A percentile compares a stretch with the other conserved stretches of the same genome.
Evolutionary conservation across 2,888 invertebrate genomes (phyloP).

Genomic region (Chrysolina americana): DNA sequence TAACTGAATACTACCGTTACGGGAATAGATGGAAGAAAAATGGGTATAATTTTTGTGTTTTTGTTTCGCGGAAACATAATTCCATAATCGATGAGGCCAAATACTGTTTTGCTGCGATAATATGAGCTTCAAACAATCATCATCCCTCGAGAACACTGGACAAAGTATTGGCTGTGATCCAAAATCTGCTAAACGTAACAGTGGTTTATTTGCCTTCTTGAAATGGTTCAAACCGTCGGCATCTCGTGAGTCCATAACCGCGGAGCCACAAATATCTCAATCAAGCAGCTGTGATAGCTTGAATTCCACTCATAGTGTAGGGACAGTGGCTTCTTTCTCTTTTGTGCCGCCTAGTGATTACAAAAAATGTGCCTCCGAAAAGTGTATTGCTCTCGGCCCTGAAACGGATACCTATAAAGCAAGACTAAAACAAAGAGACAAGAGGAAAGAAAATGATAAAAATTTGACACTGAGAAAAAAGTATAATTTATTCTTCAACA

Average conservation of each 20-base stretch:
- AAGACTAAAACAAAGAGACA: slow-evolving; percentile 75
- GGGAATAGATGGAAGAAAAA: slow-evolving; percentile 20
- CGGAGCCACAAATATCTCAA: slow-evolving; percentile 58
- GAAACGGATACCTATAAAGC: slow-evolving; percentile 78
- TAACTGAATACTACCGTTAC: slow-evolving; percentile 29
- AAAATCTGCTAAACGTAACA: slow-evolving; percentile 67
- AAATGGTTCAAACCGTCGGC: slow-evolving; percentile 79
- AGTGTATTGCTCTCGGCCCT: slow-evolving; percentile 71
- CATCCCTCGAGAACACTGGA: slow-evolving; percentile 59
- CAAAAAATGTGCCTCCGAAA: slow-evolving; percentile 52
- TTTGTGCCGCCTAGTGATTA: slow-evolving; percentile 76
- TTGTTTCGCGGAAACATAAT: slow-evolving; percentile 12
- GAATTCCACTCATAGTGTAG: slow-evolving; percentile 80
- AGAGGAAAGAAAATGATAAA: slow-evolving; percentile 72
- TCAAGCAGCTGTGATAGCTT: slow-evolving; percentile 76
- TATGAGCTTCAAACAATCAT: slow-evolving; percentile 61
- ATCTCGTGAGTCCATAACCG: slow-evolving; percentile 65
- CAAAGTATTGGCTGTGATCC: slow-evolving; percentile 68
- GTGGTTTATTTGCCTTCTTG: slow-evolving; percentile 76
- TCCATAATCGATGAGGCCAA: not conserved
- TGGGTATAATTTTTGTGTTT: slow-evolving; percentile 1
- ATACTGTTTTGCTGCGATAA: slow-evolving; percentile 42
- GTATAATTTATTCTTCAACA: slow-evolving; percentile 73
- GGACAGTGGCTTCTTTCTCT: slow-evolving; percentile 82
- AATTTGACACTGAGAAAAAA: slow-evolving; percentile 77